Base-by-base conservation (phyloP, 2,113 vertebrate species). In the Leptodactylus fuscus region DNA sequence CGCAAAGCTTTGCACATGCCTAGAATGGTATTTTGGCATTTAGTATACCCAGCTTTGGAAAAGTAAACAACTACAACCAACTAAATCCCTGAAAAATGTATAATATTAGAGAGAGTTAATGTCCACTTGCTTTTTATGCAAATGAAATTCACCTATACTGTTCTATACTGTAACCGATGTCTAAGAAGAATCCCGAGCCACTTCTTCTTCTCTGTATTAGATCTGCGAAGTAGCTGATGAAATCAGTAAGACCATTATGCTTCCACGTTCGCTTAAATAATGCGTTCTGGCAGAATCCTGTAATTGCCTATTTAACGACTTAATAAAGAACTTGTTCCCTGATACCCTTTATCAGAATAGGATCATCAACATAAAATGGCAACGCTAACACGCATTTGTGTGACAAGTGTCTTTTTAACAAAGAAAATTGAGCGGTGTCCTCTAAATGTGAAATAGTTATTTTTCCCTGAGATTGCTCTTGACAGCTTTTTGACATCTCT, bases 401-500 rank as follows among this genome's bases (percentile, higher is more conserved):
- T 74, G 81, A 74, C 67, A 83, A 41, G 49, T 44, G 41, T 60
- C 48, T 34, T 36, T 44, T 58, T 44, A 58, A 83, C 53, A 71
- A 73, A 38, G 70, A 71, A 83, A 83, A 83, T 74, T 36, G 71
- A 83, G 32, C 34, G 58, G 9, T 73, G 67, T 55, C 81, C 70
- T 74, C 18, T 74, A 58, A 74, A 83, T 83, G 11, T 74, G 24
- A 82, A 48, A 71, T 51, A 24, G 27, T 71, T 51, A 36, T 82
- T 83, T 83, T 74, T 83, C 29, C 51, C 34, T 12, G 44, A 53
- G 69, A 83, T 83, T 73, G 29, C 36, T 74, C 69, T 51, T 83
- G 67, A 74, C 81, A 74, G 81, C 67, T 83, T 73, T 83, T 83
- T 83, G 81, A 83, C 69, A 83, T 74, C 18, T 74, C 51, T 83